phyloP scores from a whole-genome alignment of 2,113 vertebrate genomes.

The Cyprinodon brontotheroides region DNA sequence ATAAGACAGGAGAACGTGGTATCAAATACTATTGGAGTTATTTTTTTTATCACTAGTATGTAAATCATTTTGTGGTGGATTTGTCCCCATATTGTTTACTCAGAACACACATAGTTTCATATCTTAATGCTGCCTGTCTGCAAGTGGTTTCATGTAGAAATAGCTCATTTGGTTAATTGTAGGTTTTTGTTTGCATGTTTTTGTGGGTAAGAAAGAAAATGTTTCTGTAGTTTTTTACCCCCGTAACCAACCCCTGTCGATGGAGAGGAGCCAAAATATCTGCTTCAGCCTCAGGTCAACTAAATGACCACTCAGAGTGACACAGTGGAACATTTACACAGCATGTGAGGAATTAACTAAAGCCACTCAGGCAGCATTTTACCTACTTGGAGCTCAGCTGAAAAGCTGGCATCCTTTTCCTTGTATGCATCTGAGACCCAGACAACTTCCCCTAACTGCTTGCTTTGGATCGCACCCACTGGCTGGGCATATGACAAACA shows the following conservation, averaged over 20 bases:
- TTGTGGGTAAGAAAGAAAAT: background rate
- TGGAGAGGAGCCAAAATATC: background rate
- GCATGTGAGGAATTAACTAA: background rate
- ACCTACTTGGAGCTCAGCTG: slow-evolving; percentile 21
- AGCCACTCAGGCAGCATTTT: background rate
- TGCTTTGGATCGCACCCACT: slow-evolving; percentile 19
- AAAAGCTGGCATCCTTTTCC: slow-evolving; percentile 30
- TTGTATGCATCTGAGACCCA: slow-evolving; percentile 35
- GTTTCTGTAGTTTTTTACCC: background rate
- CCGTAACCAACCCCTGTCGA: background rate
- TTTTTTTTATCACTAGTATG: slow-evolving; percentile 24
- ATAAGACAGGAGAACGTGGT: slow-evolving; percentile 18
- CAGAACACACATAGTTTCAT: background rate
- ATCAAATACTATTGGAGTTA: slow-evolving; percentile 20
- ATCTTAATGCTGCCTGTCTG: background rate
- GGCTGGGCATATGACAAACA: slow-evolving; percentile 58
- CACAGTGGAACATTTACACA: background rate
- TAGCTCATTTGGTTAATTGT: background rate
- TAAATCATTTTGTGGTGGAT: background rate
- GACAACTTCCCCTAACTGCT: slow-evolving; percentile 14
- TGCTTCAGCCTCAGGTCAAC: background rate
- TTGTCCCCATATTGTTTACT: slow-evolving; percentile 1
- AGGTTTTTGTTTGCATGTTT: background rate
- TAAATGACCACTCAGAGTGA: background rate
- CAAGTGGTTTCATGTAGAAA: background rate